Evolutionary conservation across 2,888 invertebrate genomes (phyloP).

Genomic region (Cryptophagus acutangulus): DNA sequence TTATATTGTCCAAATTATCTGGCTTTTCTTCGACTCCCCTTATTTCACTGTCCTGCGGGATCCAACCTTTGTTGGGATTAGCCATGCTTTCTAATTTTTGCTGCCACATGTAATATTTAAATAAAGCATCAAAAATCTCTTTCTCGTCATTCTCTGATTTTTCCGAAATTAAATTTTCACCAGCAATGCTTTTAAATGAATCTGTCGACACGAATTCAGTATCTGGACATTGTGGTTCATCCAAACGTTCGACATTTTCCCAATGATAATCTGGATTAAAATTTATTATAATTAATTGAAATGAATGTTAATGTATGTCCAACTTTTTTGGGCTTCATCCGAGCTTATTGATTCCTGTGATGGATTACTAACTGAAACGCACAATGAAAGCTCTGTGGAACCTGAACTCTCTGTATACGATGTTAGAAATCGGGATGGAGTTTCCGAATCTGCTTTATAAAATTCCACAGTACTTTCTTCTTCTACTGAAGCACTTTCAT

Average conservation of each 20-base stretch:
- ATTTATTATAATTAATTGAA: too few species aligned
- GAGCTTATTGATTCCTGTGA: neutral
- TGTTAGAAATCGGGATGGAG: slow-evolving; percentile 26
- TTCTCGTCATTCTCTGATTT: slow-evolving; percentile 12
- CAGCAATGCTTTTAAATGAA: too few species aligned
- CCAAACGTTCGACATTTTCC: too few species aligned
- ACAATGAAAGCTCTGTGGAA: slow-evolving; percentile 6
- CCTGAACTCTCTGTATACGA: neutral
- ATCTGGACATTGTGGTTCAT: too few species aligned
- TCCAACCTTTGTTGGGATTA: slow-evolving; percentile 37
- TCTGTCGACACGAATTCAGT: too few species aligned
- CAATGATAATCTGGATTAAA: too few species aligned
- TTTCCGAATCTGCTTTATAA: slow-evolving; percentile 25
- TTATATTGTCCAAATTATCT: slow-evolving; percentile 4
- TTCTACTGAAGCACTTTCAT: slow-evolving; percentile 1
- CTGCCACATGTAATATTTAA: slow-evolving; percentile 38
- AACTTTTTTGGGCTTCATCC: neutral
- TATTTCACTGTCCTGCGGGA: slow-evolving; percentile 15
- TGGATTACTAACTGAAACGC: neutral
- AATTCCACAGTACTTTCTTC: slow-evolving; percentile 19
- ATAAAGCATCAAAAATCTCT: slow-evolving; percentile 26
- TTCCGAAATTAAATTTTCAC: neutral
- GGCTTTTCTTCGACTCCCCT: slow-evolving; percentile 6
- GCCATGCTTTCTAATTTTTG: slow-evolving; percentile 35
- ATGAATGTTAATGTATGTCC: too few species aligned